Base-by-base conservation (phyloP, 1,140 invertebrate genomes). In the Psilanteris sp. region DNA sequence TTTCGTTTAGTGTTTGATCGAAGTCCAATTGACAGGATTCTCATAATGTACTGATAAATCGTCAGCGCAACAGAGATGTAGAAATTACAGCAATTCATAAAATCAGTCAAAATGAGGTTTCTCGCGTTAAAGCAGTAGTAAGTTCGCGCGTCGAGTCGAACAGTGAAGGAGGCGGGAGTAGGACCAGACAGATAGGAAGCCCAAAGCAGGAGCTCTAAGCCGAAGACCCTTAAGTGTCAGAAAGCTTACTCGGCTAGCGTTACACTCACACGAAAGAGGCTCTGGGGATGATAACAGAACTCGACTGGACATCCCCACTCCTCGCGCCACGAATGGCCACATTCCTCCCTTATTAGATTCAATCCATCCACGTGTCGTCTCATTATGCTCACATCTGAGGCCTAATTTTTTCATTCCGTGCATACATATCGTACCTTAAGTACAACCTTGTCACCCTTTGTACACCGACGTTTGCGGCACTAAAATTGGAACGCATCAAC, bases 161-260 rank as follows among this genome's bases (percentile, higher is more conserved):
- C 77, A 67, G 72, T 68, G 70, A 54, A 78, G 32, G 34, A 73
- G 61, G 68, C 61, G 52, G 67, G 55, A 26, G 41, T 59, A 73
- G 41, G 70, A 67, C 36, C 70, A 76, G 77, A 78, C 66, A 67
- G 43, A 55, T 72, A 77, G 46, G 83, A 86, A 85, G 84, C 83
- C 83, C 50, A 80, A 84, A 74, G 82, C 71, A 62, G 74, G 81
- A 79, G 80, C 78, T 83, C 77, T 88, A 88, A 87, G 83, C 86
- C 74, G 86, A 88, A 88, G 79, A 82, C 85, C 79, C 13, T 61
- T 74, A 88, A 88, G 80, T 86, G 80, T 73, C 70, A 27, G 64
- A 80, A 75, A 88, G 87, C 86, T 88, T 88, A 88, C 81, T 82
- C 83, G 83, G 80, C 85, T 88, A 87, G 77, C 83, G 80, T 88